A percentile compares a stretch with the other conserved stretches of the same genome.
Conservation (phyloP, 2,888 invertebrate species). For the Hetaerina titia region DNA sequence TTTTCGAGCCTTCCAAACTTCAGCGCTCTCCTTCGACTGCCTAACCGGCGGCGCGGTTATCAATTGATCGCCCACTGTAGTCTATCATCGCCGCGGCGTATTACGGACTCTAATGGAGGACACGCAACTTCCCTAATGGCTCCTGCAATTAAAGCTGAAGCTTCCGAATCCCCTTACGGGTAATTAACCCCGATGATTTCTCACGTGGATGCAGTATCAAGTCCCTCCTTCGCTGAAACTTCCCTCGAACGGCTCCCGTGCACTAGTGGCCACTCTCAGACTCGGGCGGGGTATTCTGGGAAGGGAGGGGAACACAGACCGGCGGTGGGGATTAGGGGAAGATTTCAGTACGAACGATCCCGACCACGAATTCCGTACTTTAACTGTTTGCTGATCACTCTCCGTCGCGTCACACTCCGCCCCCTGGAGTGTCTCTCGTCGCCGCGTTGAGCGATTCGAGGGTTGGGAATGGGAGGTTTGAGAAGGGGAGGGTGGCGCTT, state of each 20-base stretch:
- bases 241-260: not conserved
- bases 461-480: not conserved
- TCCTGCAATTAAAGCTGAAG: not conserved
- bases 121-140: conserved; percentile 29
- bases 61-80: not conserved
- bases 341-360: not conserved
- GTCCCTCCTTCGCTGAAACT: not conserved
- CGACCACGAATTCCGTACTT: conserved; percentile 19
- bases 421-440: not conserved
- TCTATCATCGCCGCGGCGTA: not conserved
- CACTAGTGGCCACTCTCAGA: not conserved
- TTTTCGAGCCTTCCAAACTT: not conserved
- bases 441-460: not conserved
- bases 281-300: not conserved
- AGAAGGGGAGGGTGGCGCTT: not conserved
- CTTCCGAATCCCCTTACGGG: conserved; percentile 33
- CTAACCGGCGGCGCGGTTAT: not conserved
- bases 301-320: no score
- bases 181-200: conserved; percentile 43
- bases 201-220: conserved; percentile 42
- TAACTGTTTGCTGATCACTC: conserved; percentile 4
- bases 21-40: not conserved
- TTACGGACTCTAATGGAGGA: not conserved
- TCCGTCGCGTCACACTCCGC: not conserved
- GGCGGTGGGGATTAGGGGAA: not conserved